Evolutionary conservation across 92 coral and sea anemone species (phyloP), one percentile per base, ranked within the genome.

Genomic region (Virgularia gustaviana): DNA sequence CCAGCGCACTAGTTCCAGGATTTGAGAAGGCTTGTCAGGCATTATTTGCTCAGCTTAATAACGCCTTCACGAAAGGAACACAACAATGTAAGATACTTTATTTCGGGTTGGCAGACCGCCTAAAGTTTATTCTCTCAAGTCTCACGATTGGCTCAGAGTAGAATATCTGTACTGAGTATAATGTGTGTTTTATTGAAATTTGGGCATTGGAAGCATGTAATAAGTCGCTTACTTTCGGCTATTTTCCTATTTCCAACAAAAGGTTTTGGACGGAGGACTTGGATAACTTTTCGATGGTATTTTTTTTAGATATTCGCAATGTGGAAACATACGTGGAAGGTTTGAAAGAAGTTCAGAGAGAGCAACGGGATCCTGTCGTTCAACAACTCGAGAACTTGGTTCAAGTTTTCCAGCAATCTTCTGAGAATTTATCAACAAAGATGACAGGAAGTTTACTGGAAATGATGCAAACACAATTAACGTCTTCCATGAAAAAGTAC

Each of bases 81-180:
- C 96, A 89, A 65, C 97, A 92, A 66, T 92, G 97, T 92, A 78
- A 89, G 97, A 80, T 22, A 1, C 58, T n/a, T n/a, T n/a, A n/a
- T 39, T 37, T 28, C 18, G 33, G 35, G 11, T 66, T 22, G 30
- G 6, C 19, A 9, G 12, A 32, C 13, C 63, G 28, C 1, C 30
- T 4, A 9, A 11, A 9, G n/a, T 9, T 20, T 55, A 16, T 9
- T 55, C 22, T 55, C 25, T 9, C 9, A 16, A 16, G 24, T 23
- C 4, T 72, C 9, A 71, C 22, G 9, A 32, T 25, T 6, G 32
- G 9, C 13, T 71, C 39, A 6, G 16, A 11, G 27, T 56, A 10
- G 7, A 63, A 0, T 53, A 18, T 44, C 22, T 44, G 9, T 18
- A 39, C 9, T n/a, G n/a, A n/a, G n/a, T n/a, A n/a, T n/a, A n/a